phyloP scores from a whole-genome alignment of 2,797 vertebrate species.

The Tarsius wallacei region DNA sequence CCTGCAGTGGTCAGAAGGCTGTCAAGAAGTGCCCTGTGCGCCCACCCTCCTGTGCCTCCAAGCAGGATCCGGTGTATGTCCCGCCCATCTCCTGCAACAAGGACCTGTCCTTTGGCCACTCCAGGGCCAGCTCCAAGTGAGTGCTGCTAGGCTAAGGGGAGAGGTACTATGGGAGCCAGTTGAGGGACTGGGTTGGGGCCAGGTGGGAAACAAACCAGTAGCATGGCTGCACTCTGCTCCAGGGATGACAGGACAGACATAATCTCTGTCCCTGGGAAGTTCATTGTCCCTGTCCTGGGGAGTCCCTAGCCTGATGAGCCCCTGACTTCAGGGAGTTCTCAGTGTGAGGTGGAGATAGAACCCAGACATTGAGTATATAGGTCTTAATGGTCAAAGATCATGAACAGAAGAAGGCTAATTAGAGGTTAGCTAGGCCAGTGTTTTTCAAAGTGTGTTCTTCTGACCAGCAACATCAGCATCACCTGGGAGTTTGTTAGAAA shows the following conservation, averaged over 20 bases:
- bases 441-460: background rate
- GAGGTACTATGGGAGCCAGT: background rate
- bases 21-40: slow-evolving; percentile 87
- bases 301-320: background rate
- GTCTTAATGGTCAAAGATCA: background rate
- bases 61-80: slow-evolving; percentile 87
- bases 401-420: background rate
- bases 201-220: no score
- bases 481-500: background rate
- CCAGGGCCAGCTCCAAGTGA: slow-evolving; percentile 91
- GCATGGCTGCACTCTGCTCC: background rate
- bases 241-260: background rate
- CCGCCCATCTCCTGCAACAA: slow-evolving; percentile 90
- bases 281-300: background rate
- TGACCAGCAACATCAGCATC: no score
- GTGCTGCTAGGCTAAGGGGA: slow-evolving; percentile 52
- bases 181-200: rapidly evolving
- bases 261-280: background rate
- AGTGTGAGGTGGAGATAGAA: background rate
- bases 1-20: slow-evolving; percentile 90
- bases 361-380: rapidly evolving
- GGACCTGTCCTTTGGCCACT: slow-evolving; percentile 88
- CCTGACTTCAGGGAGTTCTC: background rate
- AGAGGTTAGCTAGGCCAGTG: background rate
- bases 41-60: slow-evolving; percentile 91